A percentile compares a stretch with the other conserved stretches of the same genome.
These are phyloP conservation scores for Tupiocoris notatus DNA, from an alignment of 2,888 invertebrate species.

Conservation along the genomic window DNA sequence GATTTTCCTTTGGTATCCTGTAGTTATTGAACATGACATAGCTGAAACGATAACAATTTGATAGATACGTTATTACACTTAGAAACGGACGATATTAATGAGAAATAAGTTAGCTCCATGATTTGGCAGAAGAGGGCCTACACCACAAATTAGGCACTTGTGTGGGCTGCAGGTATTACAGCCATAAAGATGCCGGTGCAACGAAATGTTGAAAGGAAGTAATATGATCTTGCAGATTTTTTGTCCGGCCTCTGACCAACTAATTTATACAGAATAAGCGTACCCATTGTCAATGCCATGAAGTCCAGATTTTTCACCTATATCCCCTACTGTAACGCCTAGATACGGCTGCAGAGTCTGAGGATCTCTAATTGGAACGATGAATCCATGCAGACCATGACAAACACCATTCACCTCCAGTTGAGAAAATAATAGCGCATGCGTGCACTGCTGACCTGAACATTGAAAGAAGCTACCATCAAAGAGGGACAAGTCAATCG, in stretches of 20 bases:
- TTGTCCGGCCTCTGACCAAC: too few relatives aligned
- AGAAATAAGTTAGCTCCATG: too few relatives aligned
- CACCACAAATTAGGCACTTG: too few relatives aligned
- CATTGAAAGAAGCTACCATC: background rate
- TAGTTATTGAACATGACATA: constrained; percentile 78
- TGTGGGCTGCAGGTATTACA: too few relatives aligned
- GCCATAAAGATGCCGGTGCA: too few relatives aligned
- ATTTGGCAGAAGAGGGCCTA: too few relatives aligned
- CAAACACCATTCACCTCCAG: constrained; percentile 75
- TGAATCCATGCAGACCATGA: constrained; percentile 86
- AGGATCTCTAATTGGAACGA: constrained; percentile 80
- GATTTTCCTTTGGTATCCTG: constrained; percentile 71
- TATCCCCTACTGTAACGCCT: constrained; percentile 84
- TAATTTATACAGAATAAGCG: constrained; percentile 49
- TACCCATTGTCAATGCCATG: constrained; percentile 92
- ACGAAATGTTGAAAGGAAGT: too few relatives aligned
- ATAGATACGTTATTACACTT: background rate
- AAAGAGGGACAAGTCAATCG: background rate
- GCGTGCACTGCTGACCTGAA: constrained; percentile 75
- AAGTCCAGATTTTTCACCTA: constrained; percentile 88
- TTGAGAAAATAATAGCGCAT: constrained; percentile 86
- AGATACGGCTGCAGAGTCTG: constrained; percentile 74
- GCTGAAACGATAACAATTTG: constrained; percentile 54
- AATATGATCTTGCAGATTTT: too few relatives aligned
- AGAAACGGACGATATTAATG: too few relatives aligned